Percentiles rank a stretch among this genome's conserved stretches.
Conservation (phyloP, 2,888 invertebrate species). For the Sinelater perroti region DNA sequence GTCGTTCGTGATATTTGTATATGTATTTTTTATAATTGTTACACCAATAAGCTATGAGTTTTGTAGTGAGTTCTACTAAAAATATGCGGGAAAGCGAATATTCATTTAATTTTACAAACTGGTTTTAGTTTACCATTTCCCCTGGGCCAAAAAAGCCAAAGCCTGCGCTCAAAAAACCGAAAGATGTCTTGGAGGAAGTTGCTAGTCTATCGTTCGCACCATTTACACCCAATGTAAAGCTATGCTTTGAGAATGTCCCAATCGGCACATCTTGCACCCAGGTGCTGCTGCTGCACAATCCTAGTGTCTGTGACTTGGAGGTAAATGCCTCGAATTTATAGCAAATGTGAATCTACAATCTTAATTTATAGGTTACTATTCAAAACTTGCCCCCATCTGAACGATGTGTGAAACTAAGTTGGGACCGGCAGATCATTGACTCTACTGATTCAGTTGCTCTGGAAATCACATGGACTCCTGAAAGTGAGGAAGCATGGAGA, state of each 20-base stretch:
- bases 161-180: slow-evolving; percentile 55
- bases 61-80: too few relatives aligned
- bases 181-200: slow-evolving; percentile 60
- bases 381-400: slow-evolving; percentile 66
- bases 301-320: slow-evolving; percentile 60
- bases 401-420: slow-evolving; percentile 66
- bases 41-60: too few relatives aligned
- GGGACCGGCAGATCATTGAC: slow-evolving; percentile 65
- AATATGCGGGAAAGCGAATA: too few relatives aligned
- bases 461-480: slow-evolving; percentile 72
- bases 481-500: slow-evolving; percentile 66
- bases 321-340: slow-evolving; percentile 60
- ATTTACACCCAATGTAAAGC: slow-evolving; percentile 72
- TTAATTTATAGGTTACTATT: slow-evolving; percentile 61
- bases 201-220: slow-evolving; percentile 70
- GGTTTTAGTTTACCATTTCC: slow-evolving; percentile 63
- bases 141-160: slow-evolving; percentile 59
- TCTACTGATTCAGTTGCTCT: slow-evolving; percentile 66
- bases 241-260: slow-evolving; percentile 73
- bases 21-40: too few relatives aligned
- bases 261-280: slow-evolving; percentile 66
- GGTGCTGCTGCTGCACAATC: slow-evolving; percentile 68
- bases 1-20: too few relatives aligned
- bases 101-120: too few relatives aligned
- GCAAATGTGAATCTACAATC: slow-evolving; percentile 5